A percentile compares a stretch with the other conserved stretches of the same genome.
phyloP scores from a whole-genome alignment of 53 echinoderm and acorn worm genomes.

The Hippasteria phrygiana region DNA sequence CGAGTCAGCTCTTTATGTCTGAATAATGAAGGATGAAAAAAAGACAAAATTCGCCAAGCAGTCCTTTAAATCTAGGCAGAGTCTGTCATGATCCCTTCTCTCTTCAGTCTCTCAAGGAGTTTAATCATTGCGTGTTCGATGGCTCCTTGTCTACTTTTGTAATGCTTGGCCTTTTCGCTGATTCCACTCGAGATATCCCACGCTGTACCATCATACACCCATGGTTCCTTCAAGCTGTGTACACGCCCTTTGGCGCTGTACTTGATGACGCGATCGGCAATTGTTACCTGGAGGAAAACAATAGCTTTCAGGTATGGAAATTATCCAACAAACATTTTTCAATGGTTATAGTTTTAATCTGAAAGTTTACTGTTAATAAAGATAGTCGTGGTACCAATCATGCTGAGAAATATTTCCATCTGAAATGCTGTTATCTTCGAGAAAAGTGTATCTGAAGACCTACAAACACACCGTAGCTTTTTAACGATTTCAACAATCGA shows the following conservation, averaged over 20 bases:
- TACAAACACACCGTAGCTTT: too few species aligned
- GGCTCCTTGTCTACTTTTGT: constrained; percentile 78
- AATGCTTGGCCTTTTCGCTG: constrained; percentile 82
- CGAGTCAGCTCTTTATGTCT: too few species aligned
- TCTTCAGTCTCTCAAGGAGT: constrained; percentile 67
- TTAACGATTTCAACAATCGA: too few species aligned
- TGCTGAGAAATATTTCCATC: too few species aligned
- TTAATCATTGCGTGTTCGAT: constrained; percentile 77
- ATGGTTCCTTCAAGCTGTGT: constrained; percentile 76
- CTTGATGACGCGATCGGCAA: constrained; percentile 71
- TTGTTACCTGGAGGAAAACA: constrained; percentile 48
- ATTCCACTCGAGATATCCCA: constrained; percentile 81
- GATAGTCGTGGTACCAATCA: too few species aligned
- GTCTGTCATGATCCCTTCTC: constrained; percentile 48
- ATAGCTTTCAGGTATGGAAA: too few species aligned
- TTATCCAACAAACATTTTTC: too few species aligned
- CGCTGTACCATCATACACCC: constrained; percentile 86
- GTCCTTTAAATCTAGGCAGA: background rate
- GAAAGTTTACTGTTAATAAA: too few species aligned
- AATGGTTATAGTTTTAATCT: too few species aligned
- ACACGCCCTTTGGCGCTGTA: constrained; percentile 81
- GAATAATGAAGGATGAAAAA: too few species aligned
- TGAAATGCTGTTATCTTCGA: too few species aligned
- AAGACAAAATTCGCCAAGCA: background rate
- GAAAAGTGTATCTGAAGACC: too few species aligned